Evolutionary conservation across 2,113 vertebrate genomes (phyloP).

Genomic region (Lagopus leucura): DNA sequence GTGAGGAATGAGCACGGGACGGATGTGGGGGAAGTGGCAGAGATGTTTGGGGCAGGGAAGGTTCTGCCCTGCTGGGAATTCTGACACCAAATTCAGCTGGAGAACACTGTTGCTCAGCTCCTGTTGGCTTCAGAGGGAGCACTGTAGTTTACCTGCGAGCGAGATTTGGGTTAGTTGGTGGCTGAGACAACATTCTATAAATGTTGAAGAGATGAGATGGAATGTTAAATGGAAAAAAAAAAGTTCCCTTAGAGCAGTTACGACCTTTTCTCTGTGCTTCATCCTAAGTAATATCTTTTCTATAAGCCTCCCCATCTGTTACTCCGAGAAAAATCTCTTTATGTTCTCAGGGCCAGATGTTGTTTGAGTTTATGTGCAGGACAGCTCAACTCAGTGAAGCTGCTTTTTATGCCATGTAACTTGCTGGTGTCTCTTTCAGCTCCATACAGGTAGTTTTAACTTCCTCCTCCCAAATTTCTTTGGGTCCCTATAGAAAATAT

Average conservation of each 20-base stretch:
- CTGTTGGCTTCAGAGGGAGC: not conserved
- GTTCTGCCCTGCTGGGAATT: not conserved
- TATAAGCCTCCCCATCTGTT: conserved; percentile 42
- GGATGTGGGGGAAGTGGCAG: not conserved
- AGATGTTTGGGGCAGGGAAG: not conserved
- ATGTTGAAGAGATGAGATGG: not conserved
- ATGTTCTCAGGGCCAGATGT: conserved; percentile 16
- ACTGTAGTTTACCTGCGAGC: not conserved
- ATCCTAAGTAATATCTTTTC: not conserved
- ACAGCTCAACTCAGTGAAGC: not conserved
- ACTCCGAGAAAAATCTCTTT: conserved; percentile 9
- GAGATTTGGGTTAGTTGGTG: not conserved
- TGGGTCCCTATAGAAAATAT: not conserved
- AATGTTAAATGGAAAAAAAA: not conserved
- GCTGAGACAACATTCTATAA: not conserved
- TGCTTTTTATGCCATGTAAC: not conserved
- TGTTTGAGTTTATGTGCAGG: conserved; percentile 25
- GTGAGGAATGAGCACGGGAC: not conserved
- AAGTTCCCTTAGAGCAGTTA: not conserved
- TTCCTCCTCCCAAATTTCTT: not conserved
- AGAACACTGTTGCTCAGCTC: not conserved
- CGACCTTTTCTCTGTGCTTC: conserved; percentile 15
- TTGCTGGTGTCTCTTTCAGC: not conserved
- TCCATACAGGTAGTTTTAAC: not conserved
- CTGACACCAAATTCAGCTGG: not conserved